These are phyloP conservation scores for Drosophila lacteicornis DNA, from an alignment of 1,140 invertebrate species.

Conservation along the genomic window DNA sequence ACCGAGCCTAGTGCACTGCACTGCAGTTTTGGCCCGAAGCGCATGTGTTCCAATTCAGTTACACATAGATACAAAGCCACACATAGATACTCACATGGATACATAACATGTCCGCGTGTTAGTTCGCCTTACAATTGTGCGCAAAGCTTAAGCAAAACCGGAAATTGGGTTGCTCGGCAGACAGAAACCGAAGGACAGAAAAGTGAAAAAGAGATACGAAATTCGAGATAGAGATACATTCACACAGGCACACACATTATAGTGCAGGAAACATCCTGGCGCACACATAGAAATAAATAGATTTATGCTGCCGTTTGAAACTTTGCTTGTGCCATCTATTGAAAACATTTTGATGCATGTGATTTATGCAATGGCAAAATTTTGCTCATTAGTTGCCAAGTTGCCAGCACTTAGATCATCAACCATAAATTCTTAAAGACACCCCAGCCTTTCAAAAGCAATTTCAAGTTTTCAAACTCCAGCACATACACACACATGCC, in stretches of 20 bases:
- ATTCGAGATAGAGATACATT: slow-evolving; percentile 48
- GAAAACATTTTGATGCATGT: slow-evolving; percentile 81
- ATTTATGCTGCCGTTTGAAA: slow-evolving; percentile 71
- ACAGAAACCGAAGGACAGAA: slow-evolving; percentile 58
- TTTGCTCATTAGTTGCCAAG: slow-evolving; percentile 80
- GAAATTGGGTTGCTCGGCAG: slow-evolving; percentile 80
- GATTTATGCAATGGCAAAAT: slow-evolving; percentile 77
- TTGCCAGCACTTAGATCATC: slow-evolving; percentile 53
- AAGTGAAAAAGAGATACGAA: slow-evolving; percentile 53
- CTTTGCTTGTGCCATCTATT: slow-evolving; percentile 68
- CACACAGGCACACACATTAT: slow-evolving; percentile 14
- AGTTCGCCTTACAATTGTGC: slow-evolving; percentile 65
- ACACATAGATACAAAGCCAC: slow-evolving; percentile 55
- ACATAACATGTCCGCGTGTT: slow-evolving; percentile 13
- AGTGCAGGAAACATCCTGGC: slow-evolving; percentile 25
- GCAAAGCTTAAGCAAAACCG: slow-evolving; percentile 80
- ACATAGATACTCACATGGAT: slow-evolving; percentile 24
- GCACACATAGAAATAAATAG: slow-evolving; percentile 55
- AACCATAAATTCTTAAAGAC: slow-evolving; percentile 66
- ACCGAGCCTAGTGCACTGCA: slow-evolving; percentile 74
- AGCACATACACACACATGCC: slow-evolving; percentile 10
- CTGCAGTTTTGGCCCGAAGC: slow-evolving; percentile 71
- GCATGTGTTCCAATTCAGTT: slow-evolving; percentile 79
- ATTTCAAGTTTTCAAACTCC: slow-evolving; percentile 33
- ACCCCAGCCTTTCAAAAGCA: slow-evolving; percentile 40